Conservation (phyloP, 92 coral and sea anemone genomes). For the Phymanthus crucifer region DNA sequence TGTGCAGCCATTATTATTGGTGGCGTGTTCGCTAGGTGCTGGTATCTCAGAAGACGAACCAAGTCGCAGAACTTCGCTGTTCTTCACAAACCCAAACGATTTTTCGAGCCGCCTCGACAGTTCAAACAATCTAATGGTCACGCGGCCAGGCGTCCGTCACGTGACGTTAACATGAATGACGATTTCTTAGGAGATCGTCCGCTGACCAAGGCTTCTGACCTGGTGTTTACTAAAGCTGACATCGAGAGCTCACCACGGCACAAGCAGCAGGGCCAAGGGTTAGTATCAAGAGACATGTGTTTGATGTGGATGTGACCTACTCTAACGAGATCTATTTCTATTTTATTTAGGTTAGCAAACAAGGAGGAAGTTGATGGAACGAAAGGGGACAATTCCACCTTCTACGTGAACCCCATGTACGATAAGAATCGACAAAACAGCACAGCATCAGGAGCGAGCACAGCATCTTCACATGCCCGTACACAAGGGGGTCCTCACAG, state of each 20-base stretch:
- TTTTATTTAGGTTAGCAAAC: slow-evolving; percentile 43
- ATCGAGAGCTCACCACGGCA: slow-evolving; percentile 44
- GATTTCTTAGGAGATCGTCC: slow-evolving; percentile 30
- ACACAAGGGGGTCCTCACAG: slow-evolving; percentile 15
- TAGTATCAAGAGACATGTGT: not conserved
- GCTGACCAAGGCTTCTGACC: slow-evolving; percentile 40
- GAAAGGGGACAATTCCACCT: slow-evolving; percentile 44
- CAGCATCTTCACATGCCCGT: slow-evolving; percentile 2
- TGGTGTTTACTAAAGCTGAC: slow-evolving; percentile 53
- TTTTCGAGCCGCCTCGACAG: slow-evolving; percentile 38
- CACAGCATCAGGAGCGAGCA: slow-evolving; percentile 11
- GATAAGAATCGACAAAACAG: slow-evolving; percentile 35
- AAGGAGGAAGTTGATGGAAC: slow-evolving; percentile 45
- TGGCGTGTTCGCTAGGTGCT: slow-evolving; percentile 35
- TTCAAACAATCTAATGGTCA: slow-evolving; percentile 48
- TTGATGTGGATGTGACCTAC: not conserved
- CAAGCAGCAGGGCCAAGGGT: slow-evolving; percentile 51
- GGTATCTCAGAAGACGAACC: slow-evolving; percentile 37
- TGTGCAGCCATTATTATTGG: slow-evolving; percentile 61
- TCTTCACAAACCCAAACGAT: slow-evolving; percentile 64
- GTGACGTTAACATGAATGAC: slow-evolving; percentile 20
- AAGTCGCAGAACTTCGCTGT: slow-evolving; percentile 41
- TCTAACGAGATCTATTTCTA: not conserved
- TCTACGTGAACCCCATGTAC: slow-evolving; percentile 65
- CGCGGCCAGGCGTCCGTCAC: slow-evolving; percentile 34